Percentiles rank a stretch among this genome's conserved stretches.
These are phyloP conservation scores for Apodemia duryi DNA, from an alignment of 2,888 invertebrate genomes.

Conservation along the genomic window DNA sequence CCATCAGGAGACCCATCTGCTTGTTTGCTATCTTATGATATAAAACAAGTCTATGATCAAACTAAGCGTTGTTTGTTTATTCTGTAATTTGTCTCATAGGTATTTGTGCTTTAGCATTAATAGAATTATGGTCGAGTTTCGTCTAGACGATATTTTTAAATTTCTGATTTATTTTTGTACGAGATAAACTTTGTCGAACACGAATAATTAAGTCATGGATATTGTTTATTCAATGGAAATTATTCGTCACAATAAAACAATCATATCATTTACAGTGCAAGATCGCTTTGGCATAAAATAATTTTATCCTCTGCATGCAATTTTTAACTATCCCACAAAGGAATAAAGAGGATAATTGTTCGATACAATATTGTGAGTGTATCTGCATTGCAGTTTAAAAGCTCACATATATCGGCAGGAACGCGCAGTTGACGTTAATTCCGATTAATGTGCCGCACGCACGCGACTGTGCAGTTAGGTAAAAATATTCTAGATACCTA, in stretches of 20 bases:
- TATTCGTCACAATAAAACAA: not conserved
- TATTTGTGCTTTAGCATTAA: too few species aligned
- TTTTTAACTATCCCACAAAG: conserved; percentile 28
- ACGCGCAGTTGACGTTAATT: conserved; percentile 51
- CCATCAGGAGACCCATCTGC: too few species aligned
- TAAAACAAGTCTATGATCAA: too few species aligned
- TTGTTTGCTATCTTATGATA: too few species aligned
- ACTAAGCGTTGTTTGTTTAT: too few species aligned
- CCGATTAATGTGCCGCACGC: conserved; percentile 59
- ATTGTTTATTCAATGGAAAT: not conserved
- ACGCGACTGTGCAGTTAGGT: conserved; percentile 61
- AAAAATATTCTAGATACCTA: conserved; percentile 36
- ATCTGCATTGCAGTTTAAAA: conserved; percentile 55
- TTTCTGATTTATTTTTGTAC: too few species aligned
- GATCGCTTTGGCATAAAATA: not conserved
- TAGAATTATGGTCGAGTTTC: too few species aligned
- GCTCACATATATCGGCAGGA: conserved; percentile 47
- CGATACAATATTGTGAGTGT: conserved; percentile 27
- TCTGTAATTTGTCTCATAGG: too few species aligned
- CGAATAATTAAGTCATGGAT: not conserved
- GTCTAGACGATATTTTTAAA: too few species aligned
- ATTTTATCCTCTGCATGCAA: conserved; percentile 22
- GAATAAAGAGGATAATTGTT: conserved; percentile 31
- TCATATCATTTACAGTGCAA: conserved; percentile 11
- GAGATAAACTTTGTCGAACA: not conserved